A percentile compares a stretch with the other conserved stretches of the same genome.
phyloP scores from a whole-genome alignment of 1,140 invertebrate species.

The Triops longicaudatus region DNA sequence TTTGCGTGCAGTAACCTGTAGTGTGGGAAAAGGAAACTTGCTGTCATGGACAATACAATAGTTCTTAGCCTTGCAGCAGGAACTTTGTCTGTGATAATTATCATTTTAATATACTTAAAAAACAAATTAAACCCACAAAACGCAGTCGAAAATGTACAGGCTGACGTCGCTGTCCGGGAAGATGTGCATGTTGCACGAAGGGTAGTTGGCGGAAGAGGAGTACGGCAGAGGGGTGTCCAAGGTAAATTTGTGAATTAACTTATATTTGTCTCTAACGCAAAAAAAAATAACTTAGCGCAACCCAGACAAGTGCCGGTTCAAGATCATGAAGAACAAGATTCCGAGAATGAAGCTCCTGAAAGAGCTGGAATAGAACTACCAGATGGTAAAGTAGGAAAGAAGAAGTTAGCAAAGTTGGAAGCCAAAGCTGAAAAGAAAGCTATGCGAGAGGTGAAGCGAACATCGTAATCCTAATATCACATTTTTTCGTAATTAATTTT shows the following conservation, averaged over 20 bases:
- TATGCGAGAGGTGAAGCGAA: constrained; percentile 56
- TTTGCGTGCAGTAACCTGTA: too few relatives aligned
- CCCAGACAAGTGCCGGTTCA: neutral
- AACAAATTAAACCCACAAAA: constrained; percentile 1
- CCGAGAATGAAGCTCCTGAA: constrained; percentile 40
- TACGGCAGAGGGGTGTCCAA: constrained; percentile 15
- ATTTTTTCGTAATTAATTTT: constrained; percentile 23
- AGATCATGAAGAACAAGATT: constrained; percentile 38
- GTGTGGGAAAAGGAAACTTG: too few relatives aligned
- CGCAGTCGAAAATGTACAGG: neutral
- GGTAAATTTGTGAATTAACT: neutral
- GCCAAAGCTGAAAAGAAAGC: constrained; percentile 84
- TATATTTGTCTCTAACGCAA: neutral
- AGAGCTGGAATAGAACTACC: constrained; percentile 42
- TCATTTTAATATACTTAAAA: constrained; percentile 20
- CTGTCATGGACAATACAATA: constrained; percentile 24
- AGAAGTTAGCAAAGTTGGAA: constrained; percentile 82
- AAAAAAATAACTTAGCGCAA: neutral
- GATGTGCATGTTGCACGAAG: constrained; percentile 23
- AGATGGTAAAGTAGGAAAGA: constrained; percentile 81
- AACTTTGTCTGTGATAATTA: constrained; percentile 21
- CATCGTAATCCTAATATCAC: neutral
- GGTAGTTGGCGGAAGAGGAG: constrained; percentile 9
- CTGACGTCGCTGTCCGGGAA: neutral
- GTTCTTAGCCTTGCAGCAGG: constrained; percentile 22